Evolutionary conservation across 2,113 vertebrate genomes (phyloP).

Genomic region (Vulpes lagopus): DNA sequence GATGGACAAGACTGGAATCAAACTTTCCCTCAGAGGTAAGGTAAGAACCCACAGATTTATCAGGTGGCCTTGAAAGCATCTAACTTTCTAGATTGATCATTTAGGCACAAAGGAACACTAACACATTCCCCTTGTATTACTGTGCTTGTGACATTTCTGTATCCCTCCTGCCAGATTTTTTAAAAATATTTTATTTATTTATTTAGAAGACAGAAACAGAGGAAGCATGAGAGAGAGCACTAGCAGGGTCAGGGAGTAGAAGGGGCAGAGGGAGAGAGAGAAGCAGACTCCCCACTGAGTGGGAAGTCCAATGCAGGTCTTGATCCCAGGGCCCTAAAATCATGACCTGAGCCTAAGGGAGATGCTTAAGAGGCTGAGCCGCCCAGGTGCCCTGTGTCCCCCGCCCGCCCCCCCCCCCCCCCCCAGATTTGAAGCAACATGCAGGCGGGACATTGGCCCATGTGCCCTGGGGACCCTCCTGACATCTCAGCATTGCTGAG

Average conservation of each 20-base stretch:
- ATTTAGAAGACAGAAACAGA: not conserved
- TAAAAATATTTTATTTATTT: not conserved
- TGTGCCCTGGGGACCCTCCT: accelerated
- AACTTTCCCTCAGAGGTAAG: not conserved
- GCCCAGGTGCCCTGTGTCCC: not conserved
- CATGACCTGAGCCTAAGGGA: not conserved
- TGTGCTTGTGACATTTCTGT: not conserved
- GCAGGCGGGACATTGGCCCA: not conserved
- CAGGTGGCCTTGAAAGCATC: not conserved
- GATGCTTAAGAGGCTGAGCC: not conserved
- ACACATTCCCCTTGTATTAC: not conserved
- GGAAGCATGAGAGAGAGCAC: not conserved
- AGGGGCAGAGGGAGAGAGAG: not conserved
- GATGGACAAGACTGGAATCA: not conserved
- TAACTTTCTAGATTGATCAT: not conserved
- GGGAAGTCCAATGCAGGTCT: not conserved
- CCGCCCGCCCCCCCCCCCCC: too few relatives aligned
- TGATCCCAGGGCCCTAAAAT: not conserved
- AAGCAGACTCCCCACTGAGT: not conserved
- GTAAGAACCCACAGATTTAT: not conserved
- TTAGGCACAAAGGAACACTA: not conserved
- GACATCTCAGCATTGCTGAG: accelerated
- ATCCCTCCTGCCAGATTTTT: not conserved
- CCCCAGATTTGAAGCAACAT: not conserved
- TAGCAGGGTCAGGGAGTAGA: not conserved